These are phyloP conservation scores for Microtus richardsoni DNA, from an alignment of 2,113 vertebrate genomes.

Conservation along the genomic window DNA sequence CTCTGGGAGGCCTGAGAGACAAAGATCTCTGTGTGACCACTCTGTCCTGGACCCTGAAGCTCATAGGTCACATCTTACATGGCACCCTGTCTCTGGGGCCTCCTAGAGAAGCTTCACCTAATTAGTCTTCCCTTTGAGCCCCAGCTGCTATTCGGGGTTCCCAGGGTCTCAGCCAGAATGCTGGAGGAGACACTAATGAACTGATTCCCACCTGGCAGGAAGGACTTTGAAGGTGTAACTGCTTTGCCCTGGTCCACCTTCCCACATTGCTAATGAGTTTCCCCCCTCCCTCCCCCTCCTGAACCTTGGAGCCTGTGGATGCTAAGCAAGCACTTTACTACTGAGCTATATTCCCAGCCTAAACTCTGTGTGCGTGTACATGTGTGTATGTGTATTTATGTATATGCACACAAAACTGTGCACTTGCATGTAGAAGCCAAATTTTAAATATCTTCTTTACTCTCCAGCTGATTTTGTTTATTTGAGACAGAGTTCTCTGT, in stretches of 20 bases:
- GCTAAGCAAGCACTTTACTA: neutral
- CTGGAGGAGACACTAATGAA: neutral
- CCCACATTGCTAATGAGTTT: neutral
- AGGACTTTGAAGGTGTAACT: constrained; percentile 6
- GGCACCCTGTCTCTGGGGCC: neutral
- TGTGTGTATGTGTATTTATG: neutral
- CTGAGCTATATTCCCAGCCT: neutral
- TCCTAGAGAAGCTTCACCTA: neutral
- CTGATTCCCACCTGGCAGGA: neutral
- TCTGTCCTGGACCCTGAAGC: neutral
- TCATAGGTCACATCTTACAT: neutral
- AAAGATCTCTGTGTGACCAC: neutral
- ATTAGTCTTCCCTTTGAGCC: neutral
- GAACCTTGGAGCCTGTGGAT: neutral
- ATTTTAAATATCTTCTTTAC: neutral
- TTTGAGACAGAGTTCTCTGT: neutral
- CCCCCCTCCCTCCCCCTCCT: neutral
- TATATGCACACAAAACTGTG: neutral
- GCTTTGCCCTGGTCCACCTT: neutral
- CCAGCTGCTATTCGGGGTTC: neutral
- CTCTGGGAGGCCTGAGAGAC: neutral
- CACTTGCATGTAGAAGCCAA: neutral
- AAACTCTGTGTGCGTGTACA: neutral
- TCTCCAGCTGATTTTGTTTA: neutral
- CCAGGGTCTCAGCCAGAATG: neutral